phyloP scores from a whole-genome alignment of 2,888 invertebrate species.

The Scaptomyza parva region DNA sequence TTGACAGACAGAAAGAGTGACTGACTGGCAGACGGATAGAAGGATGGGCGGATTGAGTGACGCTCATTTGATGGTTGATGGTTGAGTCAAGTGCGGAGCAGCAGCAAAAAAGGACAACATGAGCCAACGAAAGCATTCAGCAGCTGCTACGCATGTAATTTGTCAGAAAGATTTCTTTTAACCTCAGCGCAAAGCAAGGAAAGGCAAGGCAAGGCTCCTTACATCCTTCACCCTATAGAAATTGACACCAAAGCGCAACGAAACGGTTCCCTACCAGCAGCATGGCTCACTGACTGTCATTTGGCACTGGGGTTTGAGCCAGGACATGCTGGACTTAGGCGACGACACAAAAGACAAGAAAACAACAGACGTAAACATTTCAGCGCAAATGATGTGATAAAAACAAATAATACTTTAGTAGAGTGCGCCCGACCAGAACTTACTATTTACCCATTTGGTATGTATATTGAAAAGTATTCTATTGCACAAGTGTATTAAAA shows the following conservation, averaged over 20 bases:
- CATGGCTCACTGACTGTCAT: slow-evolving; percentile 55
- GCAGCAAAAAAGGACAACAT: slow-evolving; percentile 31
- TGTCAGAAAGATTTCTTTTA: slow-evolving; percentile 77
- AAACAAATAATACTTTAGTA: slow-evolving; percentile 40
- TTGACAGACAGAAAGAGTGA: slow-evolving; percentile 8
- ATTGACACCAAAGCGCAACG: slow-evolving; percentile 27
- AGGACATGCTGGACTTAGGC: slow-evolving; percentile 30
- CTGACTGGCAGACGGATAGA: slow-evolving; percentile 21
- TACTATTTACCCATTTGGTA: background rate
- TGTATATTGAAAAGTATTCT: background rate
- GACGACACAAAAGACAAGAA: slow-evolving; percentile 30
- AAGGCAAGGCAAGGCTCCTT: slow-evolving; percentile 5
- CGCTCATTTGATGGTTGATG: slow-evolving; percentile 45
- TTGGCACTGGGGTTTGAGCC: slow-evolving; percentile 48
- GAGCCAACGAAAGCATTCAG: slow-evolving; percentile 56
- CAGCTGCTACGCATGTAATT: slow-evolving; percentile 75
- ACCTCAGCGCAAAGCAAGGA: slow-evolving; percentile 21
- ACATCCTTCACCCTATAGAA: slow-evolving; percentile 5
- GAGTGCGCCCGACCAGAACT: background rate
- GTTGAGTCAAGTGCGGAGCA: slow-evolving; percentile 48
- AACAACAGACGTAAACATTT: slow-evolving; percentile 71
- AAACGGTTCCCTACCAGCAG: slow-evolving; percentile 67
- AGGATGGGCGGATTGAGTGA: slow-evolving; percentile 31
- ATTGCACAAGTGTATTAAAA: background rate
- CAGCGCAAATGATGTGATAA: slow-evolving; percentile 76